Evolutionary conservation across 2,113 vertebrate species (phyloP).

Genomic region (Sigmodon hispidus): DNA sequence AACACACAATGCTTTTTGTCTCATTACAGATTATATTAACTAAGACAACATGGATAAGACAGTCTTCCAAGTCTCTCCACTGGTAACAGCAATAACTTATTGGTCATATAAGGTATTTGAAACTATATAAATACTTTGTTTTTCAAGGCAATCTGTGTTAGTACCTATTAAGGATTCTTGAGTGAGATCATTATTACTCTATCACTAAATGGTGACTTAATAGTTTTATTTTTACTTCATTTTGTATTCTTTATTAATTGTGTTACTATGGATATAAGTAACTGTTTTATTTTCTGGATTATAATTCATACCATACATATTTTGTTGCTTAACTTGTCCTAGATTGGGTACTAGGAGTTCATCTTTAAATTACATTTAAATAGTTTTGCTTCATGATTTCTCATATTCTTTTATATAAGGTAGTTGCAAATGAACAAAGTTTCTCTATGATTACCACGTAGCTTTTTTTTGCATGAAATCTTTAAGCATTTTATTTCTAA

Average conservation of each 20-base stretch:
- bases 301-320: not conserved
- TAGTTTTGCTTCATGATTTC: not conserved
- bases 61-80: not conserved
- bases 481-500: not conserved
- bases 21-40: not conserved
- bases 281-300: constrained; percentile 23
- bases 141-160: not conserved
- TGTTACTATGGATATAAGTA: not conserved
- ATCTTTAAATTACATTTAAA: constrained; percentile 6
- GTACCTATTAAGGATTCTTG: not conserved
- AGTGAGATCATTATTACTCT: not conserved
- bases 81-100: not conserved
- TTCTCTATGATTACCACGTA: constrained; percentile 7
- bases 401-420: not conserved
- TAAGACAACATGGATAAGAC: not conserved
- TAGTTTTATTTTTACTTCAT: not conserved
- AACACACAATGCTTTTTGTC: not conserved
- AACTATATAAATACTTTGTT: not conserved
- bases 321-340: constrained; percentile 19
- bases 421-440: not conserved
- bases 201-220: not conserved
- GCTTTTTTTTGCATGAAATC: constrained; percentile 16
- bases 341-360: not conserved
- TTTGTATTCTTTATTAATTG: not conserved
- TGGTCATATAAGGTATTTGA: not conserved